Conservation (phyloP, 2,797 vertebrate species). For the Pseudochaenichthys georgianus region DNA sequence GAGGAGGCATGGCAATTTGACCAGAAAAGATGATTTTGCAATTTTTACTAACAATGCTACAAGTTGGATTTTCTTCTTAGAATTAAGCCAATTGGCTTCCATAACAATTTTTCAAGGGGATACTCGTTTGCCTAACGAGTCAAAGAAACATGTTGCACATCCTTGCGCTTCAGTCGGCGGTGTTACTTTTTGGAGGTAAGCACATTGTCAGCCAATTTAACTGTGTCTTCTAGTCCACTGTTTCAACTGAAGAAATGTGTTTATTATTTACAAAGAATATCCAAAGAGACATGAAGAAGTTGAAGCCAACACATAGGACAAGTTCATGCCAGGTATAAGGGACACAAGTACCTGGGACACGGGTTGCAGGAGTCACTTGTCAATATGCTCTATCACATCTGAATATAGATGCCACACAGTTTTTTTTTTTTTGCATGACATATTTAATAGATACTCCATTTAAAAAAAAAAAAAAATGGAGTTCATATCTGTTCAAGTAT, state of each 20-base stretch:
- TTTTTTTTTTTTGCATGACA: neutral
- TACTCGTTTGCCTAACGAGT: slow-evolving; percentile 47
- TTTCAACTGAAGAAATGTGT: neutral
- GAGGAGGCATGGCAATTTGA: slow-evolving; percentile 19
- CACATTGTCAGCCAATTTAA: slow-evolving; percentile 14
- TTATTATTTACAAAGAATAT: neutral
- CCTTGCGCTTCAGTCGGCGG: slow-evolving; percentile 68
- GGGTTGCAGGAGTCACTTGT: neutral
- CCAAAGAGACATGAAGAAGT: neutral
- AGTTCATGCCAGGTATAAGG: neutral
- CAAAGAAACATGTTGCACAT: slow-evolving; percentile 86
- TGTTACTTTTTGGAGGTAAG: slow-evolving; percentile 85
- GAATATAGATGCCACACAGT: neutral
- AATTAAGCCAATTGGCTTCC: slow-evolving; percentile 39
- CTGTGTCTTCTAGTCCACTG: neutral
- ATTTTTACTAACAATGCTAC: slow-evolving; percentile 26
- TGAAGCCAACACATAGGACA: neutral
- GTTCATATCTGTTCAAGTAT: slow-evolving; percentile 15
- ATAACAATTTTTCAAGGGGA: slow-evolving; percentile 31
- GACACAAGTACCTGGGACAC: slow-evolving; percentile 10
- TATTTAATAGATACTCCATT: neutral
- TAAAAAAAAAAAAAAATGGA: neutral
- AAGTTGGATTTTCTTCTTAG: slow-evolving; percentile 20
- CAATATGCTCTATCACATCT: neutral
- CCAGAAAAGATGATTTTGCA: slow-evolving; percentile 13